Evolutionary conservation across 1,140 invertebrate genomes (phyloP), one percentile per base, ranked within the genome.

Genomic region (Steinernema khuongi): DNA sequence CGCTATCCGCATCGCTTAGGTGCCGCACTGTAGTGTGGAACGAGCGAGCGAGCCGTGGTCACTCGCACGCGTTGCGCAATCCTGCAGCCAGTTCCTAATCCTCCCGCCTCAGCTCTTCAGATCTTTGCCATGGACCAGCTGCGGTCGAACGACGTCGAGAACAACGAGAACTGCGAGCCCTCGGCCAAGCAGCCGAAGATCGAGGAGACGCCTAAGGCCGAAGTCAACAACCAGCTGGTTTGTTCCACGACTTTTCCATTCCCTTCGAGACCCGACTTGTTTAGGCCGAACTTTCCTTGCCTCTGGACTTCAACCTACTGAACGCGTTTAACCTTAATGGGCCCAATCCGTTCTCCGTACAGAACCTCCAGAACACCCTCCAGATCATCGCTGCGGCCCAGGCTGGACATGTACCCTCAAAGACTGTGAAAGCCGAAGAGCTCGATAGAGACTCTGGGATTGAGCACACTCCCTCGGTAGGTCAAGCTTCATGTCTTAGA

Each of bases 21-120:
- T 11, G 4, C 14, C 50, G 36, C 7, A 41, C 36, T 41, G 36
- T 41, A 41, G 7, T 60, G 7, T 22, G 50, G 7, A 60, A 22
- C n/a, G n/a, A n/a, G n/a, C n/a, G n/a, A n/a, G n/a, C 50, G 50
- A 26, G 50, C 26, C 26, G 50, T 60, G 50, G 50, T 60, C 50
- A 60, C 19, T 60, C 50, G 50, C 50, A 11, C 50, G 50, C 50
- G 50, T 60, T 60, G 50, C 50, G 50, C 50, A 60, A 60, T 60
- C 22, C 50, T 60, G 50, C 14, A 7, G 50, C 14, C 50, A 60
- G 50, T 60, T 60, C 22, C n/a, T n/a, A n/a, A n/a, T n/a, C 7
- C 50, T 26, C 22, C 7, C 50, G 11, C 11, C 50, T 2, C 19
- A 41, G n/a, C 36, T 41, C n/a, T 41, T n/a, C 36, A 41, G 36